Evolutionary conservation across 2,888 invertebrate species (phyloP).

Genomic region (Formica aserva): DNA sequence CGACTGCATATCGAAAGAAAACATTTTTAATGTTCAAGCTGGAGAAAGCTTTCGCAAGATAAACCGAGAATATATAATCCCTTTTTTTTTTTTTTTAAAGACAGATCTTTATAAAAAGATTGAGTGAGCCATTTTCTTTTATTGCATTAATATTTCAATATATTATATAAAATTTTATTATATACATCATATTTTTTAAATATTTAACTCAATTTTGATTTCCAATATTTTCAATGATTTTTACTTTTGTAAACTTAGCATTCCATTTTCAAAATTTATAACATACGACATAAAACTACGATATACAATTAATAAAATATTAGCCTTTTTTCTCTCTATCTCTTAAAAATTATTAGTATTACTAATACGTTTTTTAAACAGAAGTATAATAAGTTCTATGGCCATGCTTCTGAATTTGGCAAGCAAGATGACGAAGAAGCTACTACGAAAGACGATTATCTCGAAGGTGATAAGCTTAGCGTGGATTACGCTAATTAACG

Average conservation of each 20-base stretch:
- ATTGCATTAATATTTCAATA: not conserved
- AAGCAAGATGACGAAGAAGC: not conserved
- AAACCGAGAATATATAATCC: constrained; percentile 1
- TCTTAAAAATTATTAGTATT: not conserved
- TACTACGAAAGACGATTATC: constrained; percentile 43
- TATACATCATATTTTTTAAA: not conserved
- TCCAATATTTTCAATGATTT: not conserved
- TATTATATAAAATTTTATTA: not conserved
- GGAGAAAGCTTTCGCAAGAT: constrained; percentile 1
- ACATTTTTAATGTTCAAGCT: constrained; percentile 20
- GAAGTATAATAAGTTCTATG: not conserved
- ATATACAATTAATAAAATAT: not conserved
- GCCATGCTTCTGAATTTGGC: not conserved
- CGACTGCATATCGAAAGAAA: constrained; percentile 39
- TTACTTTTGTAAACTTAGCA: not conserved
- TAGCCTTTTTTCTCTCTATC: not conserved
- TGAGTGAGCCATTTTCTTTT: constrained; percentile 9
- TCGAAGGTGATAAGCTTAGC: constrained; percentile 49
- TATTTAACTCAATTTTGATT: not conserved
- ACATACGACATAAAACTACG: not conserved
- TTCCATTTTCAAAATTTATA: not conserved
- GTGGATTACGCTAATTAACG: constrained; percentile 64
- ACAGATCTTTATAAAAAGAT: constrained; percentile 23
- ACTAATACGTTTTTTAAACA: not conserved
- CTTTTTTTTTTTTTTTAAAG: not conserved